phyloP scores from a whole-genome alignment of 2,888 invertebrate species.

The Aspidapion aeneum region DNA sequence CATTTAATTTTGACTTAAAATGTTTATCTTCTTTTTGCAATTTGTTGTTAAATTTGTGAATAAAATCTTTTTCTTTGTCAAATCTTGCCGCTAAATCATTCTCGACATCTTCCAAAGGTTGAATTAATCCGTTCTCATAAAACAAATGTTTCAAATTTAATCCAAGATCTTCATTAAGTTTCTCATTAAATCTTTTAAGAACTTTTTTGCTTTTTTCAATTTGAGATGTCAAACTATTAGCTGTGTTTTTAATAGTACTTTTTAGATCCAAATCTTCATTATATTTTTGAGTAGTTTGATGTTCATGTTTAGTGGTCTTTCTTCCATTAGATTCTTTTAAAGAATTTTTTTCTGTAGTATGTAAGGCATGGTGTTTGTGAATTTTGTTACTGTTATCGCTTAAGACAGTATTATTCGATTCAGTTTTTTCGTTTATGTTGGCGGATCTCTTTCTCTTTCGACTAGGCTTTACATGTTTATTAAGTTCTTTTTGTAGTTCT shows the following conservation, averaged over 20 bases:
- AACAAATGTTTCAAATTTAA: not conserved
- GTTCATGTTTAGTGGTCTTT: not conserved
- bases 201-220: not conserved
- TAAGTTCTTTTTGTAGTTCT: slow-evolving; percentile 26
- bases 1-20: not conserved
- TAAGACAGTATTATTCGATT: not conserved
- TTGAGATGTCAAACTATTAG: not conserved
- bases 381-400: not conserved
- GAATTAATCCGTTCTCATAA: not conserved
- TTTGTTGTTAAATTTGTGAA: slow-evolving; percentile 17
- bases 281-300: not conserved
- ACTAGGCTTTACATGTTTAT: too few species aligned
- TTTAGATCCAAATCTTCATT: not conserved
- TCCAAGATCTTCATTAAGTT: slow-evolving; percentile 3
- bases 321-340: not conserved
- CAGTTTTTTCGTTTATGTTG: not conserved
- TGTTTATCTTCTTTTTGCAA: slow-evolving; percentile 9
- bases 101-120: not conserved
- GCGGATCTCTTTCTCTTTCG: too few species aligned
- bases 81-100: slow-evolving; percentile 8
- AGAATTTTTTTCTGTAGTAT: too few species aligned
- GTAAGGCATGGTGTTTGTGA: not conserved
- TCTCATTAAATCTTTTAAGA: not conserved
- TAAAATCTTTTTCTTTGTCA: slow-evolving; percentile 4
- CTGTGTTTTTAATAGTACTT: not conserved